Evolutionary conservation across 2,888 invertebrate genomes (phyloP).

Genomic region (Caenorhabditis wallacei): DNA sequence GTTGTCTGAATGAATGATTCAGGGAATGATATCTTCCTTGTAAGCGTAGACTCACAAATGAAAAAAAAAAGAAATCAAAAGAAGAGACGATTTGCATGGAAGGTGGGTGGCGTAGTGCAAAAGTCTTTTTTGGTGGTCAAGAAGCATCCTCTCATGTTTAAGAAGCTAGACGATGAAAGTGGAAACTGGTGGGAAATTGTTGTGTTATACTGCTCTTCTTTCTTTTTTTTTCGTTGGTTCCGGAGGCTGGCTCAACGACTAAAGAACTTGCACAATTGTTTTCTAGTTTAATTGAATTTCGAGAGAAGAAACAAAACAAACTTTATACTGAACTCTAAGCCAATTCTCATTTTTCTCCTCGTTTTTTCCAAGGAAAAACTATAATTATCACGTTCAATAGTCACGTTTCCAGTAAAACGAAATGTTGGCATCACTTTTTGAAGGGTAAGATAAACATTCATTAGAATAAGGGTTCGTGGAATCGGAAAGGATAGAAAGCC

Average conservation of each 20-base stretch:
- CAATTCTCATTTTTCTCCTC: slow-evolving; percentile 2
- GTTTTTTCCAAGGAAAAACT: not conserved
- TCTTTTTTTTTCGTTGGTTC: slow-evolving; percentile 19
- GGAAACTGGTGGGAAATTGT: slow-evolving; percentile 59
- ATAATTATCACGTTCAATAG: slow-evolving; percentile 45
- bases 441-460: slow-evolving; percentile 26
- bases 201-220: slow-evolving; percentile 30
- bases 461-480: slow-evolving; percentile 36
- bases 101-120: slow-evolving; percentile 16
- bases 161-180: slow-evolving; percentile 49
- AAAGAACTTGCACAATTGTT: slow-evolving; percentile 43
- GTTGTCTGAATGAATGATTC: slow-evolving; percentile 53
- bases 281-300: slow-evolving; percentile 36
- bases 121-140: slow-evolving; percentile 29
- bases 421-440: not conserved
- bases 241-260: slow-evolving; percentile 40
- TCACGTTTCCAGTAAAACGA: slow-evolving; percentile 14
- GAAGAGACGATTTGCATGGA: slow-evolving; percentile 33
- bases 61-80: slow-evolving; percentile 32
- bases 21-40: slow-evolving; percentile 49
- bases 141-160: slow-evolving; percentile 34
- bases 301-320: slow-evolving; percentile 12
- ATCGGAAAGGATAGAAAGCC: not conserved
- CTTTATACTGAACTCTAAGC: slow-evolving; percentile 21
- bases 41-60: slow-evolving; percentile 19